A percentile compares a stretch with the other conserved stretches of the same genome.
phyloP scores from a whole-genome alignment of 1,140 invertebrate species.

The Globodera ellingtonae region DNA sequence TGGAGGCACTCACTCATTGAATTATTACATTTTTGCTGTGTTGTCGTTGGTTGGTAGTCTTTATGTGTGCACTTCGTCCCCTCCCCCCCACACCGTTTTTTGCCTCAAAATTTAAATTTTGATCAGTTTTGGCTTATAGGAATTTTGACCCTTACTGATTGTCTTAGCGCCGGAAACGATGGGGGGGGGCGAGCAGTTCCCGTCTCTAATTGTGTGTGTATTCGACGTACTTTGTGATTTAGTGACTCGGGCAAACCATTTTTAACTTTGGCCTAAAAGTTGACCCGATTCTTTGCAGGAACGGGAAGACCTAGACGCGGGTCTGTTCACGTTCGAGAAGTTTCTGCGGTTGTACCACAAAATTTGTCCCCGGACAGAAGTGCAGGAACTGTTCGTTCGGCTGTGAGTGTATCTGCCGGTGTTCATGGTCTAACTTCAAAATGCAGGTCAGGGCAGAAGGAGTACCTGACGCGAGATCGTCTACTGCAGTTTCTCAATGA shows the following conservation, averaged over 20 bases:
- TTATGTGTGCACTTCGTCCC: no score
- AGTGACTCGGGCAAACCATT: neutral
- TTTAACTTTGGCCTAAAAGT: neutral
- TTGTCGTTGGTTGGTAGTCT: neutral
- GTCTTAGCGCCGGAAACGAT: no score
- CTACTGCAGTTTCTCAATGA: constrained; percentile 80
- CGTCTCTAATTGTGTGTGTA: no score
- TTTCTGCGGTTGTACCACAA: constrained; percentile 98
- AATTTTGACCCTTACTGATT: no score
- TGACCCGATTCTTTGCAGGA: constrained; percentile 50
- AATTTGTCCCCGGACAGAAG: constrained; percentile 97
- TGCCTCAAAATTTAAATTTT: no score
- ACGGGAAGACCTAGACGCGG: constrained; percentile 85
- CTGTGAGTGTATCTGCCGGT: constrained; percentile 77
- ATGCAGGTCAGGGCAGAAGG: constrained; percentile 66
- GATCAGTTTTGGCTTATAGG: no score
- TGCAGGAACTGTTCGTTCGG: constrained; percentile 93
- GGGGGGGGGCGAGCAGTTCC: no score
- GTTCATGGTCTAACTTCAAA: neutral
- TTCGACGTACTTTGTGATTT: neutral
- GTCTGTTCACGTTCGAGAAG: constrained; percentile 95
- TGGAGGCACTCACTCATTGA: constrained; percentile 32
- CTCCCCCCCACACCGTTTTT: no score
- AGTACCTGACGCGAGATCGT: constrained; percentile 71
- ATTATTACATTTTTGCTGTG: constrained; percentile 43